These are phyloP conservation scores for Periphyllus acericola DNA, from an alignment of 2,888 invertebrate species.

Conservation along the genomic window DNA sequence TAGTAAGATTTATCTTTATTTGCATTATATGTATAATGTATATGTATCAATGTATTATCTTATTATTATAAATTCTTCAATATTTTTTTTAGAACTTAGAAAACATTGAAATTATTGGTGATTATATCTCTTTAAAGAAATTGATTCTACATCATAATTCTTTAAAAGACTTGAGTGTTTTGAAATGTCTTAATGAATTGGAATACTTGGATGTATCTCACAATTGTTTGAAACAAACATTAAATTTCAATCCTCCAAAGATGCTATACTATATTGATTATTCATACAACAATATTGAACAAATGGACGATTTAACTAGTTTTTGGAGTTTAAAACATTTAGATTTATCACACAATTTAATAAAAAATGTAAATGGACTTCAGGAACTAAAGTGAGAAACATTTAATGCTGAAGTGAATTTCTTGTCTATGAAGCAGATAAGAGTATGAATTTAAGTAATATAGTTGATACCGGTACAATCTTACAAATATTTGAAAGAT, in stretches of 20 bases:
- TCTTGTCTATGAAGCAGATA: not conserved
- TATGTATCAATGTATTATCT: no score
- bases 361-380: slow-evolving; percentile 25
- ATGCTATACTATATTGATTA: slow-evolving; percentile 21
- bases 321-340: slow-evolving; percentile 45
- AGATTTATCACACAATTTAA: slow-evolving; percentile 40
- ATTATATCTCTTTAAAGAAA: slow-evolving; percentile 37
- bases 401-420: not conserved
- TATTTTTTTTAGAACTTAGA: slow-evolving; percentile 16
- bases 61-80: no score
- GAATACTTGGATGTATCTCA: slow-evolving; percentile 51
- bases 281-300: slow-evolving; percentile 38
- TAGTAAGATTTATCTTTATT: slow-evolving; percentile 15
- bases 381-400: slow-evolving; percentile 35
- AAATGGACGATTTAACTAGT: slow-evolving; percentile 18
- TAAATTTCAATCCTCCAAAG: slow-evolving; percentile 17
- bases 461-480: no score
- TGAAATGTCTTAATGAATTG: slow-evolving; percentile 28
- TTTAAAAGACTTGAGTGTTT: slow-evolving; percentile 22
- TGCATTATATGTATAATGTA: not conserved
- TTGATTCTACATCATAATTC: not conserved
- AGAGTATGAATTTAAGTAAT: no score
- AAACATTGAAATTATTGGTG: slow-evolving; percentile 29
- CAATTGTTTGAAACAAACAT: slow-evolving; percentile 27
- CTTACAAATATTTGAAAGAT: no score